phyloP scores from a whole-genome alignment of 1,140 invertebrate species.

The Schlechtendalia chinensis region DNA sequence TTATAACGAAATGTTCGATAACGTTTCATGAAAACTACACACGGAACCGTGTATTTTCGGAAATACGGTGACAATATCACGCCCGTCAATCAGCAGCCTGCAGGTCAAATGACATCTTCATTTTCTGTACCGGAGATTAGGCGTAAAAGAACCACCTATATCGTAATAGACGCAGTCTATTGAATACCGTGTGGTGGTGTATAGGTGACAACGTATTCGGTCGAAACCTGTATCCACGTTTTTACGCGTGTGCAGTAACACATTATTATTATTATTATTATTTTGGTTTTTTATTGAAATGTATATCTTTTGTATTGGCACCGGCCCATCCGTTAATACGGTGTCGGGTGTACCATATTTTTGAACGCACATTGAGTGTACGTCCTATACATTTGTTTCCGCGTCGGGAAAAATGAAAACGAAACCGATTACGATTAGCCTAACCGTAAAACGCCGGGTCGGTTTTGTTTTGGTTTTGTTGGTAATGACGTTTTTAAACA shows the following conservation, averaged over 20 bases:
- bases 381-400: too few relatives aligned
- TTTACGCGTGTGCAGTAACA: neutral
- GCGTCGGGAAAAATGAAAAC: neutral
- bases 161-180: constrained; percentile 11
- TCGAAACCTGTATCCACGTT: neutral
- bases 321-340: neutral
- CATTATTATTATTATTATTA: neutral
- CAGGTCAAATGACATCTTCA: constrained; percentile 24
- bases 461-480: too few relatives aligned
- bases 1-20: constrained; percentile 4
- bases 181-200: constrained; percentile 9
- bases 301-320: constrained; percentile 20
- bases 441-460: neutral
- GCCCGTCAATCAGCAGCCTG: constrained; percentile 16
- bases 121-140: neutral
- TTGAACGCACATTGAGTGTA: neutral
- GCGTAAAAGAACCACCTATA: constrained; percentile 25
- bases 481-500: neutral
- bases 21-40: neutral
- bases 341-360: neutral
- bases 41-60: constrained; percentile 28
- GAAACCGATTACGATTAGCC: constrained; percentile 27
- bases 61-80: constrained; percentile 23
- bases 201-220: neutral
- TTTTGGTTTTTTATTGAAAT: constrained; percentile 19